Conservation (phyloP, 1,140 invertebrate genomes). For the Hyphantria cunea region DNA sequence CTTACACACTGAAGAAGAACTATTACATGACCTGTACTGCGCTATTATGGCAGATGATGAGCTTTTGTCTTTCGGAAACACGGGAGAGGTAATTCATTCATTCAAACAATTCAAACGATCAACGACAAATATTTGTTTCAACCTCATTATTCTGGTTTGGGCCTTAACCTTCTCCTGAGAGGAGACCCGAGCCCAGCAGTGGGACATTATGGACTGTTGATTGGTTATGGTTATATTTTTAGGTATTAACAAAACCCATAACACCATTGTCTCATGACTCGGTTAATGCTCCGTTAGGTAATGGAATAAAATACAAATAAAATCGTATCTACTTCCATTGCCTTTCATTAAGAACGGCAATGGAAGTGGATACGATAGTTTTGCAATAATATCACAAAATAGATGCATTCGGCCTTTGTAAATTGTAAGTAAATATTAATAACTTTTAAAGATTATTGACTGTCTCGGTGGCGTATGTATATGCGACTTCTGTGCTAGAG, state of each 20-base stretch:
- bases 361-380: slow-evolving; percentile 47
- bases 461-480: too few species aligned
- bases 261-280: slow-evolving; percentile 56
- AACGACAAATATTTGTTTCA: too few species aligned
- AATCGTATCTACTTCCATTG: too few species aligned
- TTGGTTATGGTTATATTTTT: not conserved
- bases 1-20: slow-evolving; percentile 88
- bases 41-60: slow-evolving; percentile 82
- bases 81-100: slow-evolving; percentile 87
- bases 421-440: slow-evolving; percentile 68
- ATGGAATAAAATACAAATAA: too few species aligned
- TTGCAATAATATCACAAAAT: slow-evolving; percentile 59
- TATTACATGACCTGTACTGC: slow-evolving; percentile 88
- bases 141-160: too few species aligned
- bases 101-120: too few species aligned
- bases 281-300: slow-evolving; percentile 41
- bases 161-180: too few species aligned
- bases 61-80: slow-evolving; percentile 82
- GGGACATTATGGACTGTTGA: too few species aligned
- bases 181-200: too few species aligned
- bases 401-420: slow-evolving; percentile 75
- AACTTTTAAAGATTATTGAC: slow-evolving; percentile 1
- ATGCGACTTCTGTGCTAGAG: too few species aligned
- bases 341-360: too few species aligned
- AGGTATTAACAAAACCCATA: slow-evolving; percentile 69